Evolutionary conservation across 1,140 invertebrate genomes (phyloP), one percentile per base, ranked within the genome.

Genomic region (Mya arenaria): DNA sequence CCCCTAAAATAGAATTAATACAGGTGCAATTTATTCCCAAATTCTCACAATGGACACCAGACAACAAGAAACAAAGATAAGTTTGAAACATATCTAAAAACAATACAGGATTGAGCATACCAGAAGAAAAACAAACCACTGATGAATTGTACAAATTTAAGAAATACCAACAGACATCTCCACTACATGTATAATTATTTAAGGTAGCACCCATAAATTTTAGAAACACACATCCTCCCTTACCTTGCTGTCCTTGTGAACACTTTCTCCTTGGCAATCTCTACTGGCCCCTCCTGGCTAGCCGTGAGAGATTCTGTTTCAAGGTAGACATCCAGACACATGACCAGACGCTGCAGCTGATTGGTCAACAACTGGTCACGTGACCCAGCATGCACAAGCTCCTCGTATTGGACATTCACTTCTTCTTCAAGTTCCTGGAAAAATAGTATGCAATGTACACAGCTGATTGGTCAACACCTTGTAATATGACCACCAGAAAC

Each of bases 311-410:
- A 82, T 78, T 94, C 95, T 0, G 97, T 96, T 92, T 98, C 97
- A 36, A 98, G 92, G 84, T 96, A 96, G 75, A 98, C 95, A 92
- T 99, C 97, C 83, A 98, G 95, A 90, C 96, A 97, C 60, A 95
- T 95, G 86, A 97, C 94, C 48, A 98, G 92, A 81, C 96, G 95
- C 71, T 96, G 95, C 5, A 98, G 92, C 92, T 98, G 97, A 34
- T 95, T 94, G 19, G 96, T 94, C 6, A 99, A 92, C 28, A 96
- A 90, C 55, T 93, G 87, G 58, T 92, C 84, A 84, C 83, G 93
- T 91, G 39, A 93, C 88, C 68, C 90, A 83, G 63, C 74, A n/a
- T 80, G 79, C 32, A 93, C 91, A 58, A 94, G 88, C 79, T 92
- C 91, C 44, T 91, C 86, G 92, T 93, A 95, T 86, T 95, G 93